Base-by-base conservation (phyloP, 2,888 invertebrate genomes). In the Synanthedon andrenaeformis region DNA sequence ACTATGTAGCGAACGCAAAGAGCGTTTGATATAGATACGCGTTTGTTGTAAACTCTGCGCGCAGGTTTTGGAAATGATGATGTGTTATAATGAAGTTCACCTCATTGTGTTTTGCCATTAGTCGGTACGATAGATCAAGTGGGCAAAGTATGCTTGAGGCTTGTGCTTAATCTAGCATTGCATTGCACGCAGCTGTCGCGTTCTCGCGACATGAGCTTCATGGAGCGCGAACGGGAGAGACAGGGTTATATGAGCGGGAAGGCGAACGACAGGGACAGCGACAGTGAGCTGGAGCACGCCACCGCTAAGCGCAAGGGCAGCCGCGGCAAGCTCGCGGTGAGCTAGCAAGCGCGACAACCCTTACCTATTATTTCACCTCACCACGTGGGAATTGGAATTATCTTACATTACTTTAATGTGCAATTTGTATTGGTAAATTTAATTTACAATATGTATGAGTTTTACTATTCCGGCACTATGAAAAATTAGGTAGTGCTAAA, bases 281-380 rank as follows among this genome's bases (percentile, higher is more conserved):
- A 98, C 89, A 96, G 96, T 77, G 98, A 98, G 82, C 93, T 92
- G 80, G 89, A 91, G 84, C 80, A 79, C 82, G 76, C 83, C 60
- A 66, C 79, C 63, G 73, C 80, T 66, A 88, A 88, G 67, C 81
- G 88, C 75, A 88, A 88, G 74, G 83, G 80, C 67, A 91, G 91
- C 68, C 90, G 94, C 62, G 90, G 91, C 63, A 93, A 94, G 83
- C 90, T 93, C 69, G 92, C 94, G 68, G 91, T 90, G 71, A 91
- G 93, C 81, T 56, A 53, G 63, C 70, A 89, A 92, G 74, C 69
- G 74, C 74, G 70, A 65, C 45, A 13, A 45, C 45, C 45, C 45
- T 45, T 45, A 42, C 42, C 42, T 42, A 13, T 45, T 10, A 13
- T n/a, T 45, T 45, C 11, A 45, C 13, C 35, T 35, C 10, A 35